Conservation (phyloP, 2,113 vertebrate species). For the Salvator merianae region DNA sequence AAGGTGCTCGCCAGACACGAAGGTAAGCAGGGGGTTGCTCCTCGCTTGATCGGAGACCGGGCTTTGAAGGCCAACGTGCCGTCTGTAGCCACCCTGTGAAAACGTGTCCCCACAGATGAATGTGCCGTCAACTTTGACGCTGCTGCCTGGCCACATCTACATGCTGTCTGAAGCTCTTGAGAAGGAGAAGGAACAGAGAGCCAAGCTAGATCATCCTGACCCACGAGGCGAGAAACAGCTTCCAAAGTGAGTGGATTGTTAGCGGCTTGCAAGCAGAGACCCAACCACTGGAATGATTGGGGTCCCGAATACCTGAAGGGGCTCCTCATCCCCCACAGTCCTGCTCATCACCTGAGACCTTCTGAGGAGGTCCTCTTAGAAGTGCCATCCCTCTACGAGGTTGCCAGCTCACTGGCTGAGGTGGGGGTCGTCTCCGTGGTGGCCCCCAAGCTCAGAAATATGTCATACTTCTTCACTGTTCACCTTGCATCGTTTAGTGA, state of each 20-base stretch:
- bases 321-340: neutral
- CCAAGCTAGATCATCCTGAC: neutral
- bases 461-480: too few species aligned
- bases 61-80: neutral
- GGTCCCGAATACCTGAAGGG: neutral
- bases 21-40: too few species aligned
- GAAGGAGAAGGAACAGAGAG: slow-evolving; percentile 68
- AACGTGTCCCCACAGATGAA: slow-evolving; percentile 65
- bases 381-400: too few species aligned
- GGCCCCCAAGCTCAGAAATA: too few species aligned
- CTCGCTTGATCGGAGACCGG: too few species aligned
- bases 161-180: slow-evolving; percentile 75
- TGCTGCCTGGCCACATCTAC: slow-evolving; percentile 84
- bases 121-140: slow-evolving; percentile 73
- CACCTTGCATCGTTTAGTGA: too few species aligned
- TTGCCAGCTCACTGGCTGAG: too few species aligned
- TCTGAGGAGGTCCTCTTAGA: too few species aligned
- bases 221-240: slow-evolving; percentile 26
- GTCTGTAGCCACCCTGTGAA: too few species aligned
- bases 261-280: neutral
- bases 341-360: neutral
- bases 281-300: too few species aligned
- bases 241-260: slow-evolving; percentile 70
- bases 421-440: too few species aligned
- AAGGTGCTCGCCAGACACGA: too few species aligned